Conservation (phyloP, 2,888 invertebrate species). For the Tryphoninae sp. region DNA sequence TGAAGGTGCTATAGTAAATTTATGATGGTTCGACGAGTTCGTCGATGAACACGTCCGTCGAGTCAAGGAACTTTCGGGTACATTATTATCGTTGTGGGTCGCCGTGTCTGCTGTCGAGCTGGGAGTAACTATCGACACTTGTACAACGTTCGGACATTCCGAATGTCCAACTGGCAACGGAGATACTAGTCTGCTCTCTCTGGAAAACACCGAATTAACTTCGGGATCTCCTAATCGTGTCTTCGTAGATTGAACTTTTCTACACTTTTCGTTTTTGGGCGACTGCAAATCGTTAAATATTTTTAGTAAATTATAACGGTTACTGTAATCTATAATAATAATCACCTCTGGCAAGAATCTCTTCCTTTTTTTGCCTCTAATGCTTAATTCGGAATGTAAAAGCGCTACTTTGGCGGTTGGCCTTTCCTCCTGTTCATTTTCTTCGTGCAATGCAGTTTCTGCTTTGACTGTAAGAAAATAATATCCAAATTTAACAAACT, state of each 20-base stretch:
- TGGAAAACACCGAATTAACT: slow-evolving; percentile 15
- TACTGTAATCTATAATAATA: not conserved
- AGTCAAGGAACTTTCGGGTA: slow-evolving; percentile 14
- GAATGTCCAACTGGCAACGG: slow-evolving; percentile 24
- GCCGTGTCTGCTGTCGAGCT: slow-evolving; percentile 47
- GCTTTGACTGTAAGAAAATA: slow-evolving; percentile 60
- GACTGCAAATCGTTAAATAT: slow-evolving; percentile 40
- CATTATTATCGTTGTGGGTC: slow-evolving; percentile 26
- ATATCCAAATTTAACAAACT: slow-evolving; percentile 10
- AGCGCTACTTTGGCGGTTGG: slow-evolving; percentile 56
- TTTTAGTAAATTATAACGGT: not conserved
- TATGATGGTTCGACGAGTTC: slow-evolving; percentile 43
- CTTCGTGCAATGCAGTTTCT: slow-evolving; percentile 65
- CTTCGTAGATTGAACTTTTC: slow-evolving; percentile 37
- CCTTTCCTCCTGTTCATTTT: slow-evolving; percentile 64
- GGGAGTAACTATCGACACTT: slow-evolving; percentile 61
- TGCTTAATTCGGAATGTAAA: slow-evolving; percentile 57
- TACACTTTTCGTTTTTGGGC: slow-evolving; percentile 45
- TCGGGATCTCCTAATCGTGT: slow-evolving; percentile 12
- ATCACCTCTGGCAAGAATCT: slow-evolving; percentile 59
- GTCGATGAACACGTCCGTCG: slow-evolving; percentile 41
- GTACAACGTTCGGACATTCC: slow-evolving; percentile 48
- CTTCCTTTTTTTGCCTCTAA: slow-evolving; percentile 66
- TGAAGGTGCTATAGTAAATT: slow-evolving; percentile 27
- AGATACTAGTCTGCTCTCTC: slow-evolving; percentile 37